Evolutionary conservation across 2,113 vertebrate genomes (phyloP), one percentile per base, ranked within the genome.

Genomic region (Sterna hirundo): DNA sequence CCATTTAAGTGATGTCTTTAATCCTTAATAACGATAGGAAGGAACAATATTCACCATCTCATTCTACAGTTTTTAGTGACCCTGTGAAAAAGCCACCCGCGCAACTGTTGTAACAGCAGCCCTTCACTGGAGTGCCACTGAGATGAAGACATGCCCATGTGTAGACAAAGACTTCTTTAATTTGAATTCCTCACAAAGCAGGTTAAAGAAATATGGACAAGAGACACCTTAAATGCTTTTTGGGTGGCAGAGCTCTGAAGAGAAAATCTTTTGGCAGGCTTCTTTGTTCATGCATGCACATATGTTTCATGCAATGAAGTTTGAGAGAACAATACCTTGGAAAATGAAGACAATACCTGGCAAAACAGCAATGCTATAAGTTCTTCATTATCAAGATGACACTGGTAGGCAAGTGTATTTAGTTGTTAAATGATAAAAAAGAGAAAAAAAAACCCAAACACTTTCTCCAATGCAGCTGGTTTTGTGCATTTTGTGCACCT

Each of bases 41-140:
- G 65, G 19, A 68, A 74, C 34, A 68, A 42, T 36, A 30, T 52
- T 51, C 29, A 42, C 23, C 42, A 30, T 20, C 21, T n/a, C n/a
- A 36, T 80, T 72, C 29, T 68, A 70, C 42, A 72, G 38, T 52
- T 83, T 49, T 69, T 47, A 79, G 22, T 23, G 38, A 94, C 22
- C 22, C 18, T 30, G 22, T 87, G 30, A 80, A 79, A 79, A 83
- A 83, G 52, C 21, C 25, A 86, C 29, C 42, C 36, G 13, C 25
- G 52, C 29, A 47, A 29, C 36, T 60, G 34, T 8, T 0, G 0
- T n/a, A 79, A 65, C 23, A 49, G 40, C 66, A 55, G 46, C 47
- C n/a, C 46, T 55, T 60, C 20, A 32, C 29, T 38, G 10, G 5
- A 11, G n/a, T 80, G 62, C 49, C 66, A 64, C 38, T 20, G 32